Percentiles rank a stretch among this genome's conserved stretches.
phyloP scores from a whole-genome alignment of 2,888 invertebrate species.

The Drosophila affinis region DNA sequence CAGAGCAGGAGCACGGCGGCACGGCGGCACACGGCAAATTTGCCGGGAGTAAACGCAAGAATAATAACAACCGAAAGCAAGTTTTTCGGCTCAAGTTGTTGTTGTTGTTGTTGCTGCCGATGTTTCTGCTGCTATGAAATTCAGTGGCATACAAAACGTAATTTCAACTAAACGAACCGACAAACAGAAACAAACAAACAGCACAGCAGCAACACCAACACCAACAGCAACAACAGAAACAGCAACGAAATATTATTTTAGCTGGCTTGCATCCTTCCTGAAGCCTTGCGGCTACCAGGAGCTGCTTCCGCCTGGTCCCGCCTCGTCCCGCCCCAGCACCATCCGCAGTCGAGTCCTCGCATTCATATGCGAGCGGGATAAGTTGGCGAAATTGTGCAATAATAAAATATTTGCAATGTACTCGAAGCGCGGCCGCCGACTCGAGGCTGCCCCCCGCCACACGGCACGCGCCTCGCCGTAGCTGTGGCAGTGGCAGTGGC shows the following conservation, averaged over 20 bases:
- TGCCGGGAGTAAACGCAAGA: constrained; percentile 78
- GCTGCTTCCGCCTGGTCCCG: not conserved
- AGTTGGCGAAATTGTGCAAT: constrained; percentile 80
- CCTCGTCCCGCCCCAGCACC: not conserved
- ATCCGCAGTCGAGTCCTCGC: not conserved
- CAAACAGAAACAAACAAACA: constrained; percentile 66
- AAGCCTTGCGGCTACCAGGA: constrained; percentile 48
- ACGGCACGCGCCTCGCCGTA: not conserved
- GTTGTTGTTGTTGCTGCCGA: constrained; percentile 40
- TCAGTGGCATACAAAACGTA: constrained; percentile 80
- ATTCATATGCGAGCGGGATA: constrained; percentile 73
- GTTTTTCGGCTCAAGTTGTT: constrained; percentile 73
- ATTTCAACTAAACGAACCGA: constrained; percentile 80
- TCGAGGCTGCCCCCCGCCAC: constrained; percentile 2
- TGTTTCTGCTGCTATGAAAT: constrained; percentile 68
- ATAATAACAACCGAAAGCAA: constrained; percentile 79
- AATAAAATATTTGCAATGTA: constrained; percentile 81
- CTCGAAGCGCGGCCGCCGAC: constrained; percentile 56
- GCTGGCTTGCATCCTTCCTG: constrained; percentile 80
- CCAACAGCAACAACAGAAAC: constrained; percentile 49
- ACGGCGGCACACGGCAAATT: constrained; percentile 74
- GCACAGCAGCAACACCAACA: constrained; percentile 50
- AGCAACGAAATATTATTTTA: constrained; percentile 79
- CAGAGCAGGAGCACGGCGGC: constrained; percentile 37
- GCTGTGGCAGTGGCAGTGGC: constrained; percentile 23